phyloP scores from a whole-genome alignment of 2,888 invertebrate species.

The Sphaerophoria taeniata region DNA sequence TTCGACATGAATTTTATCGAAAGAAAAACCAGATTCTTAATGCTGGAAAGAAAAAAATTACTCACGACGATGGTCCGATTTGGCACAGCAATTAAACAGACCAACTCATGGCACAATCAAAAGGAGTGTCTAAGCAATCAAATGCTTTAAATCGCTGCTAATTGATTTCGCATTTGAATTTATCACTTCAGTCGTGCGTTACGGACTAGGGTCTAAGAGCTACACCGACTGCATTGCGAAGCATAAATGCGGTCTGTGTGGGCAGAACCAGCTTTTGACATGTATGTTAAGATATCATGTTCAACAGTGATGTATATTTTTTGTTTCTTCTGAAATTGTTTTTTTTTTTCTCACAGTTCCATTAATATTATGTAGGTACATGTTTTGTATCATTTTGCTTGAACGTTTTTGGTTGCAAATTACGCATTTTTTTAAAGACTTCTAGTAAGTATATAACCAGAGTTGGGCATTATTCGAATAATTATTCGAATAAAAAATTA shows the following conservation, averaged over 20 bases:
- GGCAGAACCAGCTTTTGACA: conserved; percentile 52
- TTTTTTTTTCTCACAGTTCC: not conserved
- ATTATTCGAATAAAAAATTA: too few relatives aligned
- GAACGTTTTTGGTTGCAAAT: too few relatives aligned
- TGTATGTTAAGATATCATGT: conserved; percentile 31
- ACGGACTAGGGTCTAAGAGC: not conserved
- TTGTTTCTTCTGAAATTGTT: not conserved
- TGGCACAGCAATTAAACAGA: conserved; percentile 61
- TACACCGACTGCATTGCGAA: not conserved
- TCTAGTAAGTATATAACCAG: too few relatives aligned
- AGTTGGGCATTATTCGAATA: too few relatives aligned
- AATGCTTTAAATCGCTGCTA: conserved; percentile 68
- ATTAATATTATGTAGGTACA: too few relatives aligned
- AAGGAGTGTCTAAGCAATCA: conserved; percentile 60
- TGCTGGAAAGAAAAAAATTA: conserved; percentile 1
- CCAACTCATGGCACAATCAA: conserved; percentile 44
- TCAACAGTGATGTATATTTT: not conserved
- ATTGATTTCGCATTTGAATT: conserved; percentile 66
- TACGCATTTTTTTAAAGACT: too few relatives aligned
- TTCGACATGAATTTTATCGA: conserved; percentile 58
- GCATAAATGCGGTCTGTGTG: conserved; percentile 25
- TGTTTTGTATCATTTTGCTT: too few relatives aligned
- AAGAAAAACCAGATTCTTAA: conserved; percentile 52
- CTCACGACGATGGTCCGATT: conserved; percentile 37
- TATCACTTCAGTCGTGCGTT: conserved; percentile 19